Evolutionary conservation across 1,140 invertebrate genomes (phyloP).

Genomic region (Anoplophora glabripennis): DNA sequence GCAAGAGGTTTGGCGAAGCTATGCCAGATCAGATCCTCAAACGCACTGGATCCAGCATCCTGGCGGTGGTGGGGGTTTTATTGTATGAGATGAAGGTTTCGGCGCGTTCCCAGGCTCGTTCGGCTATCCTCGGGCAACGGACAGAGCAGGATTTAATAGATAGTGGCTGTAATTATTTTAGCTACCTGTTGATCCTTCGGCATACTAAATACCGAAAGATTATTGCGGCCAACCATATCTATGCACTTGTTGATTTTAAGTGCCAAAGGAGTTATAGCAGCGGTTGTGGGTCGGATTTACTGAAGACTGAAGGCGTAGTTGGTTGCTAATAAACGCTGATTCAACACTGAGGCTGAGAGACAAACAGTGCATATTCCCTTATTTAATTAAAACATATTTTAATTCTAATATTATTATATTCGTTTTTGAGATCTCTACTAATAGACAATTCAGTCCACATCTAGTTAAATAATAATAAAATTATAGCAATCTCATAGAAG

Average conservation of each 20-base stretch:
- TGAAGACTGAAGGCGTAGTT: no score
- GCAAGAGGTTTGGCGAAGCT: constrained; percentile 4
- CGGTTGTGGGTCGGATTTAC: no score
- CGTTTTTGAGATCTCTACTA: no score
- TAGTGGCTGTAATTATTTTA: constrained; percentile 8
- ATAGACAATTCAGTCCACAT: no score
- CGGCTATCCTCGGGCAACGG: constrained; percentile 12
- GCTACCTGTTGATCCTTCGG: constrained; percentile 11
- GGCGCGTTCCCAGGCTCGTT: constrained; percentile 34
- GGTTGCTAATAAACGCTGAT: no score
- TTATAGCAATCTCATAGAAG: no score
- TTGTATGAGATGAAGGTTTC: constrained; percentile 28
- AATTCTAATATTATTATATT: no score
- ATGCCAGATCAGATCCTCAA: constrained; percentile 9
- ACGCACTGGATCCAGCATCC: constrained; percentile 12
- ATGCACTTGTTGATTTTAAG: constrained; percentile 15
- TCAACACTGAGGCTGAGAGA: no score
- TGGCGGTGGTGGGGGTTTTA: background rate
- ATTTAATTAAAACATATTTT: no score
- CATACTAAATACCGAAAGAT: constrained; percentile 10
- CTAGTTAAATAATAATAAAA: no score
- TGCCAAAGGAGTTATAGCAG: background rate
- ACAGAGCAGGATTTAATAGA: background rate
- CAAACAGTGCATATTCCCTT: no score
- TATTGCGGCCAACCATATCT: constrained; percentile 6